Evolutionary conservation across 1,140 invertebrate genomes (phyloP), one percentile per base, ranked within the genome.

Genomic region (Bilobella aurantiaca): DNA sequence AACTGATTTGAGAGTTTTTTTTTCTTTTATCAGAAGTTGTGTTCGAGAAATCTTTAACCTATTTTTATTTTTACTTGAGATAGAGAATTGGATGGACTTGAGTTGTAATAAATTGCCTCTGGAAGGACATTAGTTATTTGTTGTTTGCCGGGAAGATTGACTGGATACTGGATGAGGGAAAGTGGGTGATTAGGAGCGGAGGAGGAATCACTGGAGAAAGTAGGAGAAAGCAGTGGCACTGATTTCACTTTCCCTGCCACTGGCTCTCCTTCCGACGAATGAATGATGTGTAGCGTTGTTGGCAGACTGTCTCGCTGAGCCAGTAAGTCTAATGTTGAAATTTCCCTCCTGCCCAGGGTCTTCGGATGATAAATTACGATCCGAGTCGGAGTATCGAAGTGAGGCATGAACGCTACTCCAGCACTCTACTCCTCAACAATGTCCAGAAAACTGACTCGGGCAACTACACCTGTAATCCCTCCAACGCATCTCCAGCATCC

Each of bases 401-500:
- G 56, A 79, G 76, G 71, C 77, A 76, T 66, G 71, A 73, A 23
- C 31, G 58, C 25, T 70, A 73, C 37, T 71, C 70, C 30, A 70
- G 68, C 57, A 73, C 69, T 42, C 63, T 73, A 16, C 65, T 66
- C 21, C 68, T 73, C 58, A 62, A 70, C 62, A 69, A 73, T 37
- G 71, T 69, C 30, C 63, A 71, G 53, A 72, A 75, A 29, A 63
- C 73, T 1, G 77, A 81, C 68, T 78, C 81, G 16, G 84, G 84
- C 3, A 85, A 86, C 70, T 86, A 83, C 76, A 79, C 81, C 3
- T 84, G 83, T 72, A 76, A 80, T 32, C 82, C 82, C 0, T 81
- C 80, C 3, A 82, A 83, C 70, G 81, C 82, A 16, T 73, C 77
- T 16, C 78, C 81, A 16, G 81, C 81, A 27, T 81, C 78, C 60